Conservation (phyloP, 2,797 vertebrate species). For the Gambusia yucatana region DNA sequence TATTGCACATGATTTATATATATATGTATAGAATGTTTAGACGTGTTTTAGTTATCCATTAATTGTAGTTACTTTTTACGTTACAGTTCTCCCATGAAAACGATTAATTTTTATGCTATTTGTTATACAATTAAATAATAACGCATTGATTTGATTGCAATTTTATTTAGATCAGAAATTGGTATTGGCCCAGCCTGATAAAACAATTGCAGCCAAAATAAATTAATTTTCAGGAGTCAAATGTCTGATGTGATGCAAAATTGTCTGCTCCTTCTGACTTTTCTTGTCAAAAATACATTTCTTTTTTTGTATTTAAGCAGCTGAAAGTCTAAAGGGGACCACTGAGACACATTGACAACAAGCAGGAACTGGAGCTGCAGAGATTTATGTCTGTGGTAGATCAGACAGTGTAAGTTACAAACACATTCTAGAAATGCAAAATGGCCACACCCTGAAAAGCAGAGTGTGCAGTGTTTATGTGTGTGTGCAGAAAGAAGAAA, state of each 20-base stretch:
- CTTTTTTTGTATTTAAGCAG: background rate
- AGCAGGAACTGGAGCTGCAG: constrained; percentile 14
- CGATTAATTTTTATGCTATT: too few relatives aligned
- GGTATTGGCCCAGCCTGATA: too few relatives aligned
- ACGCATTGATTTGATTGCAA: too few relatives aligned
- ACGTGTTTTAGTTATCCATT: too few relatives aligned
- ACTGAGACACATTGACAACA: constrained; percentile 12
- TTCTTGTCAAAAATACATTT: background rate
- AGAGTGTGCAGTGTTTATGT: constrained; percentile 10
- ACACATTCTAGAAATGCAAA: constrained; percentile 67
- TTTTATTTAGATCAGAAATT: too few relatives aligned
- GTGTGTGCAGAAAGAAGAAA: constrained; percentile 53
- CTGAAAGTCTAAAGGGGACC: constrained; percentile 13
- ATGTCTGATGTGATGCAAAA: background rate
- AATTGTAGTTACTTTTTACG: too few relatives aligned
- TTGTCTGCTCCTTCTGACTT: background rate
- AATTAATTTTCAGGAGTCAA: background rate
- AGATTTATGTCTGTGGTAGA: constrained; percentile 43
- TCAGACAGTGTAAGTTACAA: constrained; percentile 67
- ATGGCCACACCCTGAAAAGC: constrained; percentile 68
- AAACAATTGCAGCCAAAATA: background rate
- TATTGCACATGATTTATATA: background rate
- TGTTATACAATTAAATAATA: too few relatives aligned
- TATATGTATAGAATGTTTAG: background rate
- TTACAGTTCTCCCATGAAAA: too few relatives aligned